phyloP scores from a whole-genome alignment of 2,888 invertebrate species.

The Cenopis cana region DNA sequence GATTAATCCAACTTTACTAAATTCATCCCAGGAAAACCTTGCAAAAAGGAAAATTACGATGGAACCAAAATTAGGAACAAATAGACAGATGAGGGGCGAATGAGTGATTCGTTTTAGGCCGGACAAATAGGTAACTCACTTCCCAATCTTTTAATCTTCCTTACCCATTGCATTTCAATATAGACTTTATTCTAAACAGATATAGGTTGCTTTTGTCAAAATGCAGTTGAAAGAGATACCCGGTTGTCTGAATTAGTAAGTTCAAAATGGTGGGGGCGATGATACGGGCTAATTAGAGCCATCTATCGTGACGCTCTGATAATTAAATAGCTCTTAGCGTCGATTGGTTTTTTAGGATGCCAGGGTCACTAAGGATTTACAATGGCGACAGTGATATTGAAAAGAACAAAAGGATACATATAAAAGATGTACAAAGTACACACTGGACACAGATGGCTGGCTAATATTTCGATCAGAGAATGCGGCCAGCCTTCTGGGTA shows the following conservation, averaged over 20 bases:
- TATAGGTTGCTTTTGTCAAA: background rate
- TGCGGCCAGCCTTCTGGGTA: too few relatives aligned
- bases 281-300: slow-evolving; percentile 53
- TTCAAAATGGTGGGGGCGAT: slow-evolving; percentile 48
- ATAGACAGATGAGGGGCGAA: slow-evolving; percentile 49
- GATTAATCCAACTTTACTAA: slow-evolving; percentile 21
- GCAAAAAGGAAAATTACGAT: slow-evolving; percentile 35
- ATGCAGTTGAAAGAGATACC: background rate
- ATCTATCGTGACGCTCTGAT: slow-evolving; percentile 48
- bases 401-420: too few relatives aligned
- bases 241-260: background rate
- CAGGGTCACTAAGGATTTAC: background rate
- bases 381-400: background rate
- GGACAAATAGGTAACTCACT: slow-evolving; percentile 46
- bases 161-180: background rate
- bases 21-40: slow-evolving; percentile 19
- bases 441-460: too few relatives aligned
- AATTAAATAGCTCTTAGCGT: slow-evolving; percentile 49
- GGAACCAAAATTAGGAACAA: slow-evolving; percentile 47
- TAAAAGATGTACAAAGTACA: too few relatives aligned
- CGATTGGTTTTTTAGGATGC: slow-evolving; percentile 8
- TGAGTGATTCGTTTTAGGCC: slow-evolving; percentile 54
- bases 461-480: too few relatives aligned
- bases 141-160: background rate
- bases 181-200: background rate